phyloP scores from a whole-genome alignment of 2,797 vertebrate genomes.

The Buphagus erythrorhynchus region DNA sequence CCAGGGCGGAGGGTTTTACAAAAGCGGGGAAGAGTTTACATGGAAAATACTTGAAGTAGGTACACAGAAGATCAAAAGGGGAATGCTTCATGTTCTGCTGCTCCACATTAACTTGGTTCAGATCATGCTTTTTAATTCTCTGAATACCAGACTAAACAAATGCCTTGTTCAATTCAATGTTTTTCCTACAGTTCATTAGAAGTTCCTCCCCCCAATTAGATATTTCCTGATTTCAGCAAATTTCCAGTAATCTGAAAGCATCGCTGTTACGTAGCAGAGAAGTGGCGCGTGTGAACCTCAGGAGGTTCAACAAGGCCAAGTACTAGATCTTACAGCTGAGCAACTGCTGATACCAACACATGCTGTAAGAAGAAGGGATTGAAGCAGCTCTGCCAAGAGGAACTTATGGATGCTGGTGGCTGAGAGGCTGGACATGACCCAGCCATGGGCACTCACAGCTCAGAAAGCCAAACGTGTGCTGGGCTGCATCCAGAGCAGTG shows the following conservation, averaged over 20 bases:
- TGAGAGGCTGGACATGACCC: not conserved
- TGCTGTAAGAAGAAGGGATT: not conserved
- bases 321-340: not conserved
- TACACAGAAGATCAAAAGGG: not conserved
- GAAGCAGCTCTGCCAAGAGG: not conserved
- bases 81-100: not conserved
- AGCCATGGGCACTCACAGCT: fast-evolving
- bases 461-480: fast-evolving
- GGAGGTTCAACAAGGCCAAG: not conserved
- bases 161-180: not conserved
- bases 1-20: not conserved
- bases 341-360: not conserved
- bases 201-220: not conserved
- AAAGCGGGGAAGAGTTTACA: not conserved
- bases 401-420: fast-evolving
- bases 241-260: conserved; percentile 46
- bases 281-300: not conserved
- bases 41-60: not conserved
- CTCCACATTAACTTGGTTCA: not conserved
- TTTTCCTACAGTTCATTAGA: conserved; percentile 31
- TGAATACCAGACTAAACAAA: not conserved
- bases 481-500: not conserved
- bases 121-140: not conserved
- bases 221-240: conserved; percentile 45
- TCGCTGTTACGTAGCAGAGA: not conserved